Evolutionary conservation across 2,113 vertebrate genomes (phyloP).

Genomic region (Sarotherodon lohbergeri): DNA sequence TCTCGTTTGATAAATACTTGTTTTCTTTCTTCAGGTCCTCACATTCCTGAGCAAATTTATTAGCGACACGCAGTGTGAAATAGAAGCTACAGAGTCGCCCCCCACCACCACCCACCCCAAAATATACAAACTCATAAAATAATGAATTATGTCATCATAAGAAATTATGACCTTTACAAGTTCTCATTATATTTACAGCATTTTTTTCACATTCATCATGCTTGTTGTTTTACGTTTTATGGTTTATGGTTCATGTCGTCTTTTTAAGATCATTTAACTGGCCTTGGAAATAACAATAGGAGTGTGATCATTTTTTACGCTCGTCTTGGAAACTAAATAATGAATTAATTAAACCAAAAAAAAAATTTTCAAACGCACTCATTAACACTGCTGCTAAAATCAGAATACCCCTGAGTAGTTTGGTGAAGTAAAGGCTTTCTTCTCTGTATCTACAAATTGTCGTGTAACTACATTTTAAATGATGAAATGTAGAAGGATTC

Average conservation of each 20-base stretch:
- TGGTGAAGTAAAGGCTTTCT: background rate
- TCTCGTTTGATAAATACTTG: constrained; percentile 72
- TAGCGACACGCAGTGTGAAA: background rate
- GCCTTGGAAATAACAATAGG: background rate
- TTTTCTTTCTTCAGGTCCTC: constrained; percentile 78
- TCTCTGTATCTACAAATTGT: background rate
- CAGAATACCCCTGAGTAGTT: background rate
- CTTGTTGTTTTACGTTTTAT: background rate
- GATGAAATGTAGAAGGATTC: background rate
- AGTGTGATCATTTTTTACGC: background rate
- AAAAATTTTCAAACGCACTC: background rate
- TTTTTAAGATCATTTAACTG: background rate
- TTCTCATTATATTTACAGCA: background rate
- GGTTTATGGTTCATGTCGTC: background rate
- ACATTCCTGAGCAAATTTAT: constrained; percentile 67
- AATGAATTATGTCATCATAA: background rate
- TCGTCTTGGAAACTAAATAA: background rate
- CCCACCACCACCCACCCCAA: background rate
- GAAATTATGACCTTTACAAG: background rate
- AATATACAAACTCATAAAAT: background rate
- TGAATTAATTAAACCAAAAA: background rate
- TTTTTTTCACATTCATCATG: background rate
- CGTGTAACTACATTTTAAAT: background rate
- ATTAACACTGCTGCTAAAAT: background rate
- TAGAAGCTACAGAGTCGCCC: background rate